Evolutionary conservation across 2,888 invertebrate species (phyloP).

Genomic region (Yponomeuta cagnagella): DNA sequence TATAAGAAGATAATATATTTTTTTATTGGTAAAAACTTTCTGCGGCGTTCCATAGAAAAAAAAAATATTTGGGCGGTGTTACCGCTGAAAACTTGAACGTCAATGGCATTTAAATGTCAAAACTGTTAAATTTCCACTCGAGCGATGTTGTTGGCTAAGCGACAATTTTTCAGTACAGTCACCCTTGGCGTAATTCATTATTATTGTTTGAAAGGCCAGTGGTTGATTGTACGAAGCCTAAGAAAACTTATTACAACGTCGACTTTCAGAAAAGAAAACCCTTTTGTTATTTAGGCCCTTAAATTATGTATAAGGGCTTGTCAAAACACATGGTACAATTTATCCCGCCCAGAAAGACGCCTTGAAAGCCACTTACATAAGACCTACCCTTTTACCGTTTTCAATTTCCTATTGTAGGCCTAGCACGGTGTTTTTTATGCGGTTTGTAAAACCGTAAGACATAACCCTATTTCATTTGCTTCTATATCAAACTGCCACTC

Average conservation of each 20-base stretch:
- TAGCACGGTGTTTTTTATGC: not conserved
- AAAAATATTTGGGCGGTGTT: no score
- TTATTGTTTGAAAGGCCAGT: no score
- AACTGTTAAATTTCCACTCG: no score
- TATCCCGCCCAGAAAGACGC: not conserved
- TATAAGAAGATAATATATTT: no score
- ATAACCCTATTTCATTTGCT: not conserved
- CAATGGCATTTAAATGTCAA: no score
- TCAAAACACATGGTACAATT: conserved; percentile 3
- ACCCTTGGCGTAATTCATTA: no score
- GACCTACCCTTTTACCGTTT: not conserved
- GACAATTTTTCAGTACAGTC: no score
- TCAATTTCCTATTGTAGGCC: not conserved
- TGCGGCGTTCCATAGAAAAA: no score
- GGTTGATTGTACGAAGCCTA: not conserved
- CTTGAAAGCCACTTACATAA: not conserved
- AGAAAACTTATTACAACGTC: not conserved
- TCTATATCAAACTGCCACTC: not conserved
- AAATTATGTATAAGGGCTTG: not conserved
- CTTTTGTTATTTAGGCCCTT: not conserved
- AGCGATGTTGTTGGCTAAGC: no score
- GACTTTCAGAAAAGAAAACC: not conserved
- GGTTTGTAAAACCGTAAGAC: not conserved
- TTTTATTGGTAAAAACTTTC: no score
- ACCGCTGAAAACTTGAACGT: no score